Evolutionary conservation across 2,888 invertebrate species (phyloP).

Genomic region (Priocnemis perturbator): DNA sequence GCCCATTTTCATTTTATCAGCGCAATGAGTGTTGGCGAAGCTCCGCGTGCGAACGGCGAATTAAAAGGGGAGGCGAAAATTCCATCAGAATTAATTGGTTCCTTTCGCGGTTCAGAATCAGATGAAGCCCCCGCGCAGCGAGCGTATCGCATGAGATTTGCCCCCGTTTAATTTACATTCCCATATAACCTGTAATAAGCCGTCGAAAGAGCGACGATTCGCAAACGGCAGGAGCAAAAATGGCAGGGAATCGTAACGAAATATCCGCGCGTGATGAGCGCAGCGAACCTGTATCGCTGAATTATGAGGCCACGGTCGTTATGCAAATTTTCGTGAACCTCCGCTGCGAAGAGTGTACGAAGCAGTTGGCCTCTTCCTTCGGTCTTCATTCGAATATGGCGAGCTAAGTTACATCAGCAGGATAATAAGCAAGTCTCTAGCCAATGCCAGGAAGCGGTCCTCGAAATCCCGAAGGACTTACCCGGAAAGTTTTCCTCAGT

Average conservation of each 20-base stretch:
- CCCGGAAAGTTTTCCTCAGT: slow-evolving; percentile 29
- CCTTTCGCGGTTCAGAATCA: too few species aligned
- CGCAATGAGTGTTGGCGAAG: background rate
- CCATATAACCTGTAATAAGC: too few species aligned
- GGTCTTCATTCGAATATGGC: slow-evolving; percentile 26
- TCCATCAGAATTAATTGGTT: background rate
- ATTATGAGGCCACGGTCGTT: slow-evolving; percentile 13
- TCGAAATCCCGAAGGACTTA: slow-evolving; percentile 42
- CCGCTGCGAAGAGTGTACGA: slow-evolving; percentile 7
- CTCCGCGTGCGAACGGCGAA: background rate
- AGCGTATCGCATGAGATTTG: too few species aligned
- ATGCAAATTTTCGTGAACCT: slow-evolving; percentile 36
- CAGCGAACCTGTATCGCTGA: too few species aligned
- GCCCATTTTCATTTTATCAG: too few species aligned
- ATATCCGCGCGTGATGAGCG: too few species aligned
- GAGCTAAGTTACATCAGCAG: slow-evolving; percentile 33
- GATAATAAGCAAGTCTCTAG: slow-evolving; percentile 47
- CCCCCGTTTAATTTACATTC: too few species aligned
- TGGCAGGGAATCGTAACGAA: too few species aligned
- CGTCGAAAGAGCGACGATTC: too few species aligned
- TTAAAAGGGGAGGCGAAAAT: background rate
- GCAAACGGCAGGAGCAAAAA: too few species aligned
- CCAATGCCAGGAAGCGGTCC: slow-evolving; percentile 30
- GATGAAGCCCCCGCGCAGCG: too few species aligned
- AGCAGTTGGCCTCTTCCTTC: background rate